These are phyloP conservation scores for Acleris sparsana DNA, from an alignment of 2,888 invertebrate genomes.

Conservation along the genomic window DNA sequence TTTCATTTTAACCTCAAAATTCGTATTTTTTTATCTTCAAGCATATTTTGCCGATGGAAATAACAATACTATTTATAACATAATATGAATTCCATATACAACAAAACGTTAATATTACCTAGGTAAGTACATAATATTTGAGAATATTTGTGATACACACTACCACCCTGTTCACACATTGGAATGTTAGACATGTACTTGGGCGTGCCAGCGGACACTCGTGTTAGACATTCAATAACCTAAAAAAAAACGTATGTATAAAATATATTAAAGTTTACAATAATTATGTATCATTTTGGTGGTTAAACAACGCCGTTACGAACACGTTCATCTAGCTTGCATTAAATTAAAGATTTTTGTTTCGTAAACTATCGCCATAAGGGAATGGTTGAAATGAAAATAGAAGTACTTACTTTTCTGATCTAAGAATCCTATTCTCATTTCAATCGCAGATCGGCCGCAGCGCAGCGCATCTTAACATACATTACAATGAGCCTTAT, in stretches of 20 bases:
- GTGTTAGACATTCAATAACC: slow-evolving; percentile 16
- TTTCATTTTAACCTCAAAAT: slow-evolving; percentile 31
- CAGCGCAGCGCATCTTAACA: slow-evolving; percentile 14
- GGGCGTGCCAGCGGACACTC: slow-evolving; percentile 18
- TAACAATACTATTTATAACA: slow-evolving; percentile 72
- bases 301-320: slow-evolving; percentile 43
- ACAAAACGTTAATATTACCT: slow-evolving; percentile 39
- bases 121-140: slow-evolving; percentile 25
- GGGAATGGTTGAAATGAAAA: slow-evolving; percentile 77
- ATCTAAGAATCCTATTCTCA: slow-evolving; percentile 75
- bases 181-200: slow-evolving; percentile 34
- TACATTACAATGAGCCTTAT: slow-evolving; percentile 1
- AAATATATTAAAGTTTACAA: slow-evolving; percentile 34
- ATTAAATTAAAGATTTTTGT: slow-evolving; percentile 30
- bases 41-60: slow-evolving; percentile 60
- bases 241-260: slow-evolving; percentile 25
- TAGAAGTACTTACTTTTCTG: slow-evolving; percentile 59
- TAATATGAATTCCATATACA: slow-evolving; percentile 75
- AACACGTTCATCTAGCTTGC: slow-evolving; percentile 36
- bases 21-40: slow-evolving; percentile 11
- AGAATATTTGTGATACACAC: slow-evolving; percentile 40
- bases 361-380: slow-evolving; percentile 20
- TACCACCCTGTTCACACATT: slow-evolving; percentile 25
- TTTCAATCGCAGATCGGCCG: slow-evolving; percentile 59
- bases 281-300: slow-evolving; percentile 45